These are phyloP conservation scores for Drosophila tani DNA, from an alignment of 1,140 invertebrate species.

Conservation along the genomic window DNA sequence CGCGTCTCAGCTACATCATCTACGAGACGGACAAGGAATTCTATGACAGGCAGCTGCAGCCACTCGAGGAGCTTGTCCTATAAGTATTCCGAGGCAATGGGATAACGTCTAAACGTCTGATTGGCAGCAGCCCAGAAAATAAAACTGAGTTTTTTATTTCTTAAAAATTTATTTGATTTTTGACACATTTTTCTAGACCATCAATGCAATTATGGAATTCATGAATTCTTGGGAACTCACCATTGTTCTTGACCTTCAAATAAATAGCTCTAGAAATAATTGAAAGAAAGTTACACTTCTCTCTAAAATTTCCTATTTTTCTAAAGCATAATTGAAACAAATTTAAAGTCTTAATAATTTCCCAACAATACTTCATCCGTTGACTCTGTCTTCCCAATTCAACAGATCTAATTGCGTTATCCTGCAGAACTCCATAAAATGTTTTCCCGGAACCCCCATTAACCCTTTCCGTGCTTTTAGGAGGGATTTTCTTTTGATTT, in stretches of 20 bases:
- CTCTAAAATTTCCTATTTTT: too few species aligned
- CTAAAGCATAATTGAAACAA: too few species aligned
- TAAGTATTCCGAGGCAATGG: neutral
- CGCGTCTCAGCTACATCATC: conserved; percentile 46
- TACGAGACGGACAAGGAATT: conserved; percentile 32
- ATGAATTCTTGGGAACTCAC: too few species aligned
- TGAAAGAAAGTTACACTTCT: too few species aligned
- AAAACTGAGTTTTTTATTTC: too few species aligned
- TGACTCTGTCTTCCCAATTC: neutral
- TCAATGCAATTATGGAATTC: too few species aligned
- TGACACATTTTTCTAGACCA: too few species aligned
- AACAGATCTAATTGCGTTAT: conserved; percentile 1
- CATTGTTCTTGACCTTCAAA: too few species aligned
- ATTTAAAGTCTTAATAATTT: neutral
- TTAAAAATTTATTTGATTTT: too few species aligned
- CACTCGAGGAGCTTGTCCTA: neutral
- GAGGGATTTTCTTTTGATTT: conserved; percentile 13
- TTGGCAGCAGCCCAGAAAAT: neutral
- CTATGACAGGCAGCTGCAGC: conserved; percentile 11
- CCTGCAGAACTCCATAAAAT: conserved; percentile 14
- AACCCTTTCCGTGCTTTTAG: conserved; percentile 26
- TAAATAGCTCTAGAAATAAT: too few species aligned
- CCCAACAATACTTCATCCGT: too few species aligned
- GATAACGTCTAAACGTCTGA: too few species aligned
- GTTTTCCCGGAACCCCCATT: conserved; percentile 15